Evolutionary conservation across 2,797 vertebrate species (phyloP).

Genomic region (Helarctos malayanus): DNA sequence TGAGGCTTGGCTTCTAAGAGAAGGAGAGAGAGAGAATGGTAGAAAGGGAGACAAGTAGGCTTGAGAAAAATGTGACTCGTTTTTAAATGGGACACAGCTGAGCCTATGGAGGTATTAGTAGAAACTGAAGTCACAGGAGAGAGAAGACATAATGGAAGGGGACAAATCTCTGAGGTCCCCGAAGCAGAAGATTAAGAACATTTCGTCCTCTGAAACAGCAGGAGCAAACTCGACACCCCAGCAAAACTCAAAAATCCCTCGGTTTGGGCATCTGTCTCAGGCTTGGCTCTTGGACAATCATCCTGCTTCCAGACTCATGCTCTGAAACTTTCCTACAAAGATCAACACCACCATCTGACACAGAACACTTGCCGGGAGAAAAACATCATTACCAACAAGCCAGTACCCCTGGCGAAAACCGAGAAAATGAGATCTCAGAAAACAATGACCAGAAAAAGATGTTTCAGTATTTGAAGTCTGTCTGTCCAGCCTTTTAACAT

Average conservation of each 20-base stretch:
- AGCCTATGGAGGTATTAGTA: fast-evolving
- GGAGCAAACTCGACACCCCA: background rate
- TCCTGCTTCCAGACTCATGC: background rate
- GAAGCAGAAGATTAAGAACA: background rate
- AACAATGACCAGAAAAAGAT: slow-evolving; percentile 74
- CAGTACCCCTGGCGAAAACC: background rate
- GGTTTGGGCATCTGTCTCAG: background rate
- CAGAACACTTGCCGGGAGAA: background rate
- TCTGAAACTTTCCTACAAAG: slow-evolving; percentile 18
- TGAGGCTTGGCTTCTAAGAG: background rate
- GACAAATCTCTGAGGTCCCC: background rate
- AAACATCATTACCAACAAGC: background rate
- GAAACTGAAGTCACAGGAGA: background rate
- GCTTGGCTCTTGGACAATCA: background rate
- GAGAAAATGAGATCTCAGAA: slow-evolving; percentile 13
- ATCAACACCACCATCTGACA: background rate
- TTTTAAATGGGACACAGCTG: background rate
- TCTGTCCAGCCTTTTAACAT: slow-evolving; percentile 17
- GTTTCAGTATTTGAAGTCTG: slow-evolving; percentile 44
- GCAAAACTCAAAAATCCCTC: background rate
- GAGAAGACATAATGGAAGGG: background rate
- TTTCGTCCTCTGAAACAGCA: background rate
- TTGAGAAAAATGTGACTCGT: background rate
- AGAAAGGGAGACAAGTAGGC: background rate
- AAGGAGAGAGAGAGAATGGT: background rate